phyloP scores from a whole-genome alignment of 1,140 invertebrate species.

The Frieseomelitta varia region DNA sequence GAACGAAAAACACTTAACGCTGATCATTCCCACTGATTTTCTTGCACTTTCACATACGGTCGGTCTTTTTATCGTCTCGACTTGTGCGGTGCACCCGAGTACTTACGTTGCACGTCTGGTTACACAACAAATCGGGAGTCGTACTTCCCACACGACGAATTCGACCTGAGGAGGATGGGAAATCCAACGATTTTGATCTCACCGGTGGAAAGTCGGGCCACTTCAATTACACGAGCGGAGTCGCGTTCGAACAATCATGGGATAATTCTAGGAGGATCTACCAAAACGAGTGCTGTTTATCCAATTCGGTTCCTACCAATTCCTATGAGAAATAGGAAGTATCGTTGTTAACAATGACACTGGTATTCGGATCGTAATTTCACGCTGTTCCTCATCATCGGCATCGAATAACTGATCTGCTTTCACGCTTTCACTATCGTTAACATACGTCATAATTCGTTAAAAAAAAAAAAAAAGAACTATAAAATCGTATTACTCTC shows the following conservation, averaged over 20 bases:
- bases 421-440: background rate
- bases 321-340: constrained; percentile 16
- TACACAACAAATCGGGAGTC: constrained; percentile 34
- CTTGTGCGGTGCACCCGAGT: background rate
- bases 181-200: constrained; percentile 45
- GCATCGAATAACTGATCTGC: no score
- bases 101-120: constrained; percentile 27
- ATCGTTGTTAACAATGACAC: background rate
- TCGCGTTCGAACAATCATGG: constrained; percentile 43
- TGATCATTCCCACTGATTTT: constrained; percentile 52
- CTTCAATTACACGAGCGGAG: constrained; percentile 14
- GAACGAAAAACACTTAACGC: constrained; percentile 20
- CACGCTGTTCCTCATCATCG: background rate
- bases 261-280: constrained; percentile 24
- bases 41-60: constrained; percentile 36
- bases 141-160: constrained; percentile 50
- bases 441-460: background rate
- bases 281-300: background rate
- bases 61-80: constrained; percentile 11
- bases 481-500: no score
- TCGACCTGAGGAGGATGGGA: constrained; percentile 35
- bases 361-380: background rate
- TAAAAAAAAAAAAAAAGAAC: background rate
- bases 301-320: background rate
- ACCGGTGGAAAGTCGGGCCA: constrained; percentile 30